Evolutionary conservation across 1,140 invertebrate species (phyloP), one percentile per base, ranked within the genome.

Genomic region (Heliothis virescens): DNA sequence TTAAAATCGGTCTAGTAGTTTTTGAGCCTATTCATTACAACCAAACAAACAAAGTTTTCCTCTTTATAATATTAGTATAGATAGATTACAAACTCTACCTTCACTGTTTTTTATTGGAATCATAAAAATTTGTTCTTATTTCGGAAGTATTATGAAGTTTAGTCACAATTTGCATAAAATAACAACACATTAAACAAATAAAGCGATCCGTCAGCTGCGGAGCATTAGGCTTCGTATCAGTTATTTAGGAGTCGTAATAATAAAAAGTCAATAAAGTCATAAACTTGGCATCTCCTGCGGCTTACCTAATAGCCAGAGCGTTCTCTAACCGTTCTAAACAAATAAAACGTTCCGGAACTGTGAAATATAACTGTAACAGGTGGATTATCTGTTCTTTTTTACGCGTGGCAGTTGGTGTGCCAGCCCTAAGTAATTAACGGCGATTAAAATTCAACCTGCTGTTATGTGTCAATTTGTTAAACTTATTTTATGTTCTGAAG

Each of bases 201-300:
- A 65, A 77, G 13, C 41, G 18, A 18, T 65, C 3, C 65, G 80
- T 83, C 82, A 80, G 75, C 75, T 80, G 82, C 59, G 12, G 63
- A 79, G 65, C 76, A 85, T 83, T 79, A 81, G 62, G 62, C 57
- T 2, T 63, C 53, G 16, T 63, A 81, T 82, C 81, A 82, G 83
- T 81, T 60, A 76, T 82, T 84, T 85, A 81, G 84, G 76, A 81
- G 79, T 81, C 76, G 74, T 57, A 76, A 69, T 81, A 87, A 90
- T 90, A 91, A 91, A 90, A 90, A 82, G 63, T 79, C 73, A 92
- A 94, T 93, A 92, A 93, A 93, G 86, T 83, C 86, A 94, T 93
- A 91, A 93, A 93, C 74, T 77, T 78, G 81, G 84, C 79, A 82
- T 88, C 89, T 91, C 90, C 89, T 93, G 92, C 80, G 91, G 91